Evolutionary conservation across 1,140 invertebrate species (phyloP).

Genomic region (Amphibalanus amphitrite): DNA sequence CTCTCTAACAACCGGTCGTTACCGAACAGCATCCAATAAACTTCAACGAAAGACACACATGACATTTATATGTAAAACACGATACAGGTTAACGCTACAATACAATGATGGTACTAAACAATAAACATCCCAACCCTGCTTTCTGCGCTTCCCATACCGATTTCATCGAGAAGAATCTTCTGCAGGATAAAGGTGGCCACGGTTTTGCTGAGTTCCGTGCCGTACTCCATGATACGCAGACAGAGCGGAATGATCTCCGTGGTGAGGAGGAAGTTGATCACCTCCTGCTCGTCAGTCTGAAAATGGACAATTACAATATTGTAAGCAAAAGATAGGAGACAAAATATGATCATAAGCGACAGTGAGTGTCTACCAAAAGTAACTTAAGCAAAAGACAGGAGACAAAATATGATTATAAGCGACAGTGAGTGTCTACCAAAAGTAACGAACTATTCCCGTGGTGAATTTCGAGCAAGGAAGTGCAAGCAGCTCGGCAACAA

Average conservation of each 20-base stretch:
- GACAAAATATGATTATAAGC: too few species aligned
- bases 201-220: conserved; percentile 81
- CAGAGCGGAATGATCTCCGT: conserved; percentile 98
- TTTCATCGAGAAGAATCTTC: conserved; percentile 97
- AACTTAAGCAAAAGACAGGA: too few species aligned
- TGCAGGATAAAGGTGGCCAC: conserved; percentile 98
- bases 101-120: neutral
- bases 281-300: conserved; percentile 93
- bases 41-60: neutral
- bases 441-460: too few species aligned
- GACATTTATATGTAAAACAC: neutral
- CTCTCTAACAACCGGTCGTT: too few species aligned
- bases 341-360: too few species aligned
- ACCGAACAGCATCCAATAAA: neutral
- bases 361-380: too few species aligned
- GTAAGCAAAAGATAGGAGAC: too few species aligned
- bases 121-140: neutral
- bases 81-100: neutral
- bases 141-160: conserved; percentile 52
- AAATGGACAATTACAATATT: conserved; percentile 7
- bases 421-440: too few species aligned
- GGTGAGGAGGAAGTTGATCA: conserved; percentile 94
- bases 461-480: too few species aligned
- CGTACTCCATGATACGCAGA: conserved; percentile 96
- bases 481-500: too few species aligned